Base-by-base conservation (phyloP, 2,113 vertebrate genomes). In the Agelaius phoeniceus region DNA sequence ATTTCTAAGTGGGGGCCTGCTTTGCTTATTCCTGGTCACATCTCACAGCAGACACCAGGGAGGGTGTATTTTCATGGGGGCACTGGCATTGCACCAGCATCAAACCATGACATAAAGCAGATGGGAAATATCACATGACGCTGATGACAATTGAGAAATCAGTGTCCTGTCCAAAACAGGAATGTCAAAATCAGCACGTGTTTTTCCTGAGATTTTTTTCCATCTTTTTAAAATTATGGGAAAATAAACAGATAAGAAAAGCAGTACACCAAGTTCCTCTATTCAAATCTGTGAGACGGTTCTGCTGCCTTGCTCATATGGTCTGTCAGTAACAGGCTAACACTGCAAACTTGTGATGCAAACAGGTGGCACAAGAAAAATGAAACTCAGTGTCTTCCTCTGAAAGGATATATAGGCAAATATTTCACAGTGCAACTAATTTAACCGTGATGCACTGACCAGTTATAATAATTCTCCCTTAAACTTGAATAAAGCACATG, bases 361-460 rank as follows among this genome's bases (percentile, higher is more conserved):
- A 94, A 93, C 57, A 94, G 76, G 87, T 77, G 76, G 63, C 80
- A 86, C 55, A 86, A 89, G 13, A 71, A 37, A 20, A 90, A 71
- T 5, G 22, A 73, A 91, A 81, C 43, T 54, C 37, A 13, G 15
- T 10, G 16, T 62, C 63, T 68, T 93, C 48, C 48, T 82, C 66
- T 59, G 21, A 51, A 30, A 71, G 63, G 6, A 78, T 20, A 82
- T 2, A 61, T 15, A 67, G 4, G 9, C 35, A 90, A 94, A 21
- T 41, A 87, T 39, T 75, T 59, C 21, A 22, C 35, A 65, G 24
- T 33, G 13, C 31, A 82, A 79, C 13, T 59, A 28, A 63, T 63
- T 63, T 37, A 81, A 82, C 27, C 52, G 26, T 23, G 22, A 54
- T 67, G 19, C 16, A 59, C 30, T 44, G 57, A 84, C 20, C 59